phyloP scores from a whole-genome alignment of 37 sponge, comb jelly and placozoan genomes.

The Chondrilla cf. caribensis region DNA sequence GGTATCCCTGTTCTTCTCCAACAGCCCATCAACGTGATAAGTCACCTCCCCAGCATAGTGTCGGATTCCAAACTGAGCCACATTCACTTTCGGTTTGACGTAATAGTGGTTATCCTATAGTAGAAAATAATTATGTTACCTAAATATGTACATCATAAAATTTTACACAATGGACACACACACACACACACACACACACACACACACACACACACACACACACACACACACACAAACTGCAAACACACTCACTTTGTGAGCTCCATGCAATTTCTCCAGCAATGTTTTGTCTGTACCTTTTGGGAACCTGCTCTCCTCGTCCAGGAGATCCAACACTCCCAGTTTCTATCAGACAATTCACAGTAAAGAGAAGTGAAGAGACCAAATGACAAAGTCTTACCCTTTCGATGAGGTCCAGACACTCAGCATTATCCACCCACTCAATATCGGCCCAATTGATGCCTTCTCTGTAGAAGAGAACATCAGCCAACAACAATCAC shows the following conservation, averaged over 20 bases:
- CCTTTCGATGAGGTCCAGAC: constrained; percentile 93
- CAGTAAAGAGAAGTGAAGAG: neutral
- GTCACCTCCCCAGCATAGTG: constrained; percentile 98
- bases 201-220: neutral
- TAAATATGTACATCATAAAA: no score
- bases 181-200: neutral
- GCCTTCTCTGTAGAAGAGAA: constrained; percentile 73
- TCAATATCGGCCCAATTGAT: constrained; percentile 98
- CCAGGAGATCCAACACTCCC: constrained; percentile 89
- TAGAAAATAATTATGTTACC: neutral
- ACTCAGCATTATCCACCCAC: constrained; percentile 98
- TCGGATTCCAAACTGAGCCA: constrained; percentile 90
- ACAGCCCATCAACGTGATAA: constrained; percentile 76
- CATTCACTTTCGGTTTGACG: constrained; percentile 88
- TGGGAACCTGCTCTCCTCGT: constrained; percentile 98
- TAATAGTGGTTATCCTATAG: constrained; percentile 82
- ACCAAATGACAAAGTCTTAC: constrained; percentile 24
- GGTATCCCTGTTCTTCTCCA: constrained; percentile 95
- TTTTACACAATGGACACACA: no score
- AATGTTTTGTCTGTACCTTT: constrained; percentile 94
- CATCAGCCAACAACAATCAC: neutral
- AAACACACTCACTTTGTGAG: constrained; percentile 72
- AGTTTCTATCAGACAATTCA: constrained; percentile 78
- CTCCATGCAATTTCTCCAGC: constrained; percentile 86
- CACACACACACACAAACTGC: no score